These are phyloP conservation scores for Pituophis catenifer DNA, from an alignment of 2,113 vertebrate genomes.

Conservation along the genomic window DNA sequence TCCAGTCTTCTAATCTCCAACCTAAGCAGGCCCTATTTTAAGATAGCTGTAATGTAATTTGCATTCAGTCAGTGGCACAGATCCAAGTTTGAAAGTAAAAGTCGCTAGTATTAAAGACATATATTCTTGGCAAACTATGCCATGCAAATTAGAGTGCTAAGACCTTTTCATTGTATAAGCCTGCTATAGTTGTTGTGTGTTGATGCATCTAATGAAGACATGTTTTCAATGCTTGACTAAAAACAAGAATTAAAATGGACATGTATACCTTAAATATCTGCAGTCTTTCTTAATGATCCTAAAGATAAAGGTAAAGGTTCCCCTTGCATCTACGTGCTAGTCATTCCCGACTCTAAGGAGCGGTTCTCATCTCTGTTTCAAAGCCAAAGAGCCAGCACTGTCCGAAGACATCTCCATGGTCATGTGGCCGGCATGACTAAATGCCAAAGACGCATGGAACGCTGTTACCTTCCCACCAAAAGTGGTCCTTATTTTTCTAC, in stretches of 20 bases:
- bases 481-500: too few species aligned
- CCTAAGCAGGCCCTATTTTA: not conserved
- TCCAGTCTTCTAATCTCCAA: not conserved
- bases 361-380: too few species aligned
- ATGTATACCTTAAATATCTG: not conserved
- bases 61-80: constrained; percentile 15
- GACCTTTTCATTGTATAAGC: constrained; percentile 16
- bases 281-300: constrained; percentile 22
- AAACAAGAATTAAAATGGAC: constrained; percentile 11
- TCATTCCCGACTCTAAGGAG: too few species aligned
- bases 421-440: too few species aligned
- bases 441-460: too few species aligned
- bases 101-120: constrained; percentile 15
- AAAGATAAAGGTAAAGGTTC: too few species aligned
- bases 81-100: not conserved
- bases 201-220: constrained; percentile 32
- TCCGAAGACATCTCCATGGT: too few species aligned
- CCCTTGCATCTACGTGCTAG: too few species aligned
- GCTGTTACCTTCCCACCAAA: too few species aligned
- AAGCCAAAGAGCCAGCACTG: too few species aligned
- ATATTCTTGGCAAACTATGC: constrained; percentile 37
- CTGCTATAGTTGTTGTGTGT: not conserved
- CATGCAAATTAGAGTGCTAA: not conserved
- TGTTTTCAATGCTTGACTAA: constrained; percentile 5
- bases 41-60: not conserved